Conservation (phyloP, 1,140 invertebrate species). For the Elymnias hypermnestra region DNA sequence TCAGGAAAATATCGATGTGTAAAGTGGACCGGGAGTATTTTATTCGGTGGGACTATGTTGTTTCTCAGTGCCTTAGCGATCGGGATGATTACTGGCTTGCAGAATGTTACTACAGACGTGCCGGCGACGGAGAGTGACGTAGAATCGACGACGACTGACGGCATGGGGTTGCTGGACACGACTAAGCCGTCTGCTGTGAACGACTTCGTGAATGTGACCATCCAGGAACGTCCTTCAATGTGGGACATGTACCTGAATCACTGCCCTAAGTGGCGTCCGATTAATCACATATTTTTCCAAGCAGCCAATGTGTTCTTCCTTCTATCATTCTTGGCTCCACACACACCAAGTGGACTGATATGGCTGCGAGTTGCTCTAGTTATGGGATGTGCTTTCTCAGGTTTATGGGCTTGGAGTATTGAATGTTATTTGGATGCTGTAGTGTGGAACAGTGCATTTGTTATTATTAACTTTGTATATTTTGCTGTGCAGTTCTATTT, state of each 20-base stretch:
- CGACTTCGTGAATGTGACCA: conserved; percentile 59
- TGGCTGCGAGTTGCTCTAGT: conserved; percentile 86
- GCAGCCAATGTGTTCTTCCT: conserved; percentile 89
- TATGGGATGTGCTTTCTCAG: conserved; percentile 86
- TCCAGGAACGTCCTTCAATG: conserved; percentile 60
- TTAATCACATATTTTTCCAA: conserved; percentile 88
- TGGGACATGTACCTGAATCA: conserved; percentile 73
- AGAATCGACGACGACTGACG: conserved; percentile 35
- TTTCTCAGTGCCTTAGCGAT: conserved; percentile 70
- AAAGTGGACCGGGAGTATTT: conserved; percentile 41
- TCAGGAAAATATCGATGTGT: conserved; percentile 56
- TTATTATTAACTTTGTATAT: conserved; percentile 89
- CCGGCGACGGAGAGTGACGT: conserved; percentile 48
- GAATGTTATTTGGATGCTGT: conserved; percentile 90
- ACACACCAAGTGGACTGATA: conserved; percentile 86
- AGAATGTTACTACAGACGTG: conserved; percentile 58
- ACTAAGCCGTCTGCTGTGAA: conserved; percentile 35
- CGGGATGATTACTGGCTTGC: conserved; percentile 62
- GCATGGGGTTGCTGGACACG: conserved; percentile 55
- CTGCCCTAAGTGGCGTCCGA: conserved; percentile 77
- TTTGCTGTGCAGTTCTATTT: conserved; percentile 87
- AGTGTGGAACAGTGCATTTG: conserved; percentile 90
- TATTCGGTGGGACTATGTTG: conserved; percentile 66
- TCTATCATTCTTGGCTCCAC: conserved; percentile 87
- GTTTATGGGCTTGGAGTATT: conserved; percentile 89